A percentile compares a stretch with the other conserved stretches of the same genome.
phyloP scores from a whole-genome alignment of 2,888 invertebrate genomes.

The Glyphotaelius pellucidus region DNA sequence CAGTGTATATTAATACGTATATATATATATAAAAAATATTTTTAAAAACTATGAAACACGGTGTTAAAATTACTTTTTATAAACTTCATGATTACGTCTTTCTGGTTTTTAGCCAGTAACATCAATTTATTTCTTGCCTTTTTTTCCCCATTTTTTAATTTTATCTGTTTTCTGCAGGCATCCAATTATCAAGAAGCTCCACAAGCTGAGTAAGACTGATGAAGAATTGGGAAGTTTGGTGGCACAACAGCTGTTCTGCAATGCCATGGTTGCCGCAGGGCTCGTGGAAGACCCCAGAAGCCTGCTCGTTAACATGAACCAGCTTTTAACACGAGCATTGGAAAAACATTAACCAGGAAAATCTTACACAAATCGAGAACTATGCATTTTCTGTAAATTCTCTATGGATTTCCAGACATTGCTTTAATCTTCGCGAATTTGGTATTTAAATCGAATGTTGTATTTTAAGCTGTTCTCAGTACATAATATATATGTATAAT shows the following conservation, averaged over 20 bases:
- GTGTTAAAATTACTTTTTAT: too few species aligned
- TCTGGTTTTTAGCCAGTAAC: too few species aligned
- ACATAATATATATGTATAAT: background rate
- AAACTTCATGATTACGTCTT: background rate
- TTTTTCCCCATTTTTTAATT: background rate
- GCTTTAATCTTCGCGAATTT: background rate
- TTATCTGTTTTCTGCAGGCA: constrained; percentile 79
- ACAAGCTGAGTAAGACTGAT: constrained; percentile 84
- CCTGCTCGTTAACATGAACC: constrained; percentile 91
- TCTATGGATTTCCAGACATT: constrained; percentile 2
- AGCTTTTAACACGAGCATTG: constrained; percentile 87
- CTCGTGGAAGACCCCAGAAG: constrained; percentile 93
- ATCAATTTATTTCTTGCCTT: background rate
- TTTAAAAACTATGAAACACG: too few species aligned
- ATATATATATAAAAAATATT: too few species aligned
- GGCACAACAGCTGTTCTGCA: constrained; percentile 93
- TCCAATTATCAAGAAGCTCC: constrained; percentile 92
- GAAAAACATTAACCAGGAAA: constrained; percentile 81
- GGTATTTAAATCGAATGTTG: background rate
- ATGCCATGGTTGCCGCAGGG: constrained; percentile 97
- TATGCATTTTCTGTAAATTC: background rate
- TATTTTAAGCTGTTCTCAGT: background rate
- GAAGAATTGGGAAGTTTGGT: constrained; percentile 89
- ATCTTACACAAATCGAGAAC: background rate
- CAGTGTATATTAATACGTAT: too few species aligned